Conservation (phyloP, 2,113 vertebrate genomes). For the Leucosticte australis region DNA sequence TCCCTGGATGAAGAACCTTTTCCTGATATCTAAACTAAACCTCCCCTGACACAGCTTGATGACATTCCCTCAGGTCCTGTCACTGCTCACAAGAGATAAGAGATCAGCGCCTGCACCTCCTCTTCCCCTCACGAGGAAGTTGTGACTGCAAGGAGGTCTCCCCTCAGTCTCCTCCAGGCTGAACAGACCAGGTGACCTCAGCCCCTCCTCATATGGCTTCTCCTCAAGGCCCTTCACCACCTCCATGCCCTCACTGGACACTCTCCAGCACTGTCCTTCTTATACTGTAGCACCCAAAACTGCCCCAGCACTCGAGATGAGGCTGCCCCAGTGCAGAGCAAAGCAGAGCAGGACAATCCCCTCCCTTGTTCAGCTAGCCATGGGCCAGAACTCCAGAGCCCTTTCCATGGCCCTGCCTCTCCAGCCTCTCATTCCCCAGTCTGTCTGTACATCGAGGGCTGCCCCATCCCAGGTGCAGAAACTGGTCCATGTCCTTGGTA, state of each 20-base stretch:
- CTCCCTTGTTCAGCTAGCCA: not conserved
- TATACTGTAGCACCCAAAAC: accelerated
- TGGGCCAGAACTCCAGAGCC: accelerated
- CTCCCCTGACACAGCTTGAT: not conserved
- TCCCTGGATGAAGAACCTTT: not conserved
- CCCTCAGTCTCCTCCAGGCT: not conserved
- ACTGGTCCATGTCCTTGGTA: not conserved
- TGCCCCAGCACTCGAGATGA: not conserved
- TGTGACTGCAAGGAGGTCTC: not conserved
- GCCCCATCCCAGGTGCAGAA: not conserved
- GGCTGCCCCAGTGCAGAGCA: not conserved
- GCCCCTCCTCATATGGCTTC: accelerated
- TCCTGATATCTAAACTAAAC: not conserved
- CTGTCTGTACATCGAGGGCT: not conserved
- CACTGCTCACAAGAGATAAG: not conserved
- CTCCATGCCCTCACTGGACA: not conserved
- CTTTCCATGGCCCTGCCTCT: not conserved
- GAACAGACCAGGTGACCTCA: not conserved
- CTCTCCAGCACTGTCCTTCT: not conserved
- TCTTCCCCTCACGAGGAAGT: not conserved
- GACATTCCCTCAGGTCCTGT: not conserved
- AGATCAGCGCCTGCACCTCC: not conserved
- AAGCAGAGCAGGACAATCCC: not conserved
- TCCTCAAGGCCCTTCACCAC: not conserved
- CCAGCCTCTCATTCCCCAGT: not conserved